A percentile compares a stretch with the other conserved stretches of the same genome.
Evolutionary conservation across 2,888 invertebrate genomes (phyloP).

Genomic region (Ophion costatus): DNA sequence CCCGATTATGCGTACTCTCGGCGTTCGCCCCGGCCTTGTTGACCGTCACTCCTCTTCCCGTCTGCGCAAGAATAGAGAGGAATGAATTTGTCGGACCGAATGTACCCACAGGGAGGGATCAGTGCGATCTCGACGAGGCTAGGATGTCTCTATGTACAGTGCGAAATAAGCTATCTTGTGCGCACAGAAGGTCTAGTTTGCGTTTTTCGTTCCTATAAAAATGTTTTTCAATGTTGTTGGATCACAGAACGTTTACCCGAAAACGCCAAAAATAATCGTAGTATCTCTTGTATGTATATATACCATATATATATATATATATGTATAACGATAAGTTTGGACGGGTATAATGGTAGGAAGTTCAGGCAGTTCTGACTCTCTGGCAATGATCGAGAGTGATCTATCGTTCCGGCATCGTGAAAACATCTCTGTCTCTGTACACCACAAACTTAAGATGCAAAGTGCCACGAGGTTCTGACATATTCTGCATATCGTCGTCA

Average conservation of each 20-base stretch:
- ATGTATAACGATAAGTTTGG: too few relatives aligned
- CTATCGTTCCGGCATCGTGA: constrained; percentile 67
- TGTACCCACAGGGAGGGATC: constrained; percentile 16
- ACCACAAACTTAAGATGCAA: constrained; percentile 18
- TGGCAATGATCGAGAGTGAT: constrained; percentile 77
- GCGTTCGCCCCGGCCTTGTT: not conserved
- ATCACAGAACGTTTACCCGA: constrained; percentile 65
- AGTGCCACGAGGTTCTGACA: constrained; percentile 66
- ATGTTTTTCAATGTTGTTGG: constrained; percentile 47
- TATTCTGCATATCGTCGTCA: constrained; percentile 26
- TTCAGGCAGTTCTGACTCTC: not conserved
- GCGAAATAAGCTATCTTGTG: not conserved
- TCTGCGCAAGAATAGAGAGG: not conserved
- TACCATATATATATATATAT: too few relatives aligned
- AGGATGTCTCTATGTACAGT: constrained; percentile 28
- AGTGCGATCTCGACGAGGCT: constrained; percentile 20
- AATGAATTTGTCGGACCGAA: not conserved
- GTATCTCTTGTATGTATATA: constrained; percentile 17
- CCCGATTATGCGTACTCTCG: constrained; percentile 1
- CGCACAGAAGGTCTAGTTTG: constrained; percentile 5
- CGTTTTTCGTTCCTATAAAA: not conserved
- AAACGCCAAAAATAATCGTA: constrained; percentile 66
- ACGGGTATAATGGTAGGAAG: not conserved
- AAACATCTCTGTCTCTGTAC: constrained; percentile 19
- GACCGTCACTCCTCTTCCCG: not conserved